Evolutionary conservation across 2,113 vertebrate species (phyloP), one percentile per base, ranked within the genome.

Genomic region (Mungos mungo): DNA sequence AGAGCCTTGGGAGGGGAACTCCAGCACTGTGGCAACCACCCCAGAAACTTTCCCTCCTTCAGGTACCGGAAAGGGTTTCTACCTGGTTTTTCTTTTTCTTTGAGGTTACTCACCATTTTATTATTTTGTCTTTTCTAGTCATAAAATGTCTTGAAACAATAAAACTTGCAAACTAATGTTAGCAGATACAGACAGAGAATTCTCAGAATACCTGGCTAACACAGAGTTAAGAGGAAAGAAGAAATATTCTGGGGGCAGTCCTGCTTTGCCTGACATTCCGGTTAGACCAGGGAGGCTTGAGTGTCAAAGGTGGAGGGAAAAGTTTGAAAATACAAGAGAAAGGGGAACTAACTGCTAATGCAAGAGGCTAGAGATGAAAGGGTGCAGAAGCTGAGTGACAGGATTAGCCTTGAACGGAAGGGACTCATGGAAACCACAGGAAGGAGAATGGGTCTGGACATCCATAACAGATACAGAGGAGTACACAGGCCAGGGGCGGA

Each of bases 11-110:
- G 98, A 98, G 76, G 95, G 95, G 94, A 99, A 99, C 54, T 93
- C 97, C 96, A 99, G 98, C 47, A 96, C 93, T 0, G 94, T 68
- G 18, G 93, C 97, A 80, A 98, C 98, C 18, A 98, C 98, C 2
- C 97, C 98, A 35, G 97, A 98, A 97, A 92, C 96, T 97, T 98
- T 98, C 98, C 93, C 98, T 97, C 93, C 98, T 97, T 89, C 98
- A 99, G 98, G 99, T 98, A 98, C 83, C 79, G 47, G 81, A 84
- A 25, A 63, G 66, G 41, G 5, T 76, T 94, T 87, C 88, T 95
- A 0, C 79, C 93, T 95, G 33, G 85, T 65, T 74, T 87, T n/a
- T 50, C 66, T 84, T 69, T 79, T 72, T 25, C 54, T 95, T 82
- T 66, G 71, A 18, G 3, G 69, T 93, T 97, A 38, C 60, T 94